Evolutionary conservation across 2,797 vertebrate species (phyloP).

Genomic region (Ceryle rudis): DNA sequence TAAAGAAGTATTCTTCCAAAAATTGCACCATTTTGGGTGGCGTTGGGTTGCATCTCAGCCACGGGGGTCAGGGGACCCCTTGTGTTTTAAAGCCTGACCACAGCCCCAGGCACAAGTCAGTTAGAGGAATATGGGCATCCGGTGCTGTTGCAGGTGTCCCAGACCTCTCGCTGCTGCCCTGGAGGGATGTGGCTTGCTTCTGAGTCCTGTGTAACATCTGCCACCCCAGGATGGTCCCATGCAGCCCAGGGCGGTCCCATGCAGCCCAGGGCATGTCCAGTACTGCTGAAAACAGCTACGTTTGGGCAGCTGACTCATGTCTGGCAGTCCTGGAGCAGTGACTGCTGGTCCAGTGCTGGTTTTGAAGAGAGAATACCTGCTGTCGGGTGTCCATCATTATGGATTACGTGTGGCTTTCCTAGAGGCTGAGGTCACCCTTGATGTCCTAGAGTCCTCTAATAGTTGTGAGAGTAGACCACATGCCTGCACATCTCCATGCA

Average conservation of each 20-base stretch:
- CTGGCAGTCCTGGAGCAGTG: background rate
- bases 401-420: background rate
- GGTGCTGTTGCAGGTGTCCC: background rate
- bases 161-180: background rate
- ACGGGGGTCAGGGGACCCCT: too few species aligned
- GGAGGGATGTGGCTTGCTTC: background rate
- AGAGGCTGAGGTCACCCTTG: background rate
- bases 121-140: background rate
- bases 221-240: background rate
- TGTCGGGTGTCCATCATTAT: background rate
- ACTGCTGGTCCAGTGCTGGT: background rate
- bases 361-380: background rate
- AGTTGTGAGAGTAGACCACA: background rate
- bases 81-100: background rate
- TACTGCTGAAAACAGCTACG: accelerated
- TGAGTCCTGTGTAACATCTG: background rate
- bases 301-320: background rate
- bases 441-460: background rate
- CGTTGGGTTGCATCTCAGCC: background rate
- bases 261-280: background rate
- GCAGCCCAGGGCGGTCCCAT: background rate
- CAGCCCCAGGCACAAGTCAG: background rate
- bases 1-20: background rate
- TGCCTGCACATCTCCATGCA: background rate
- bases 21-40: background rate